Evolutionary conservation across 2,113 vertebrate genomes (phyloP), one percentile per base, ranked within the genome.

Genomic region (Athene noctua): DNA sequence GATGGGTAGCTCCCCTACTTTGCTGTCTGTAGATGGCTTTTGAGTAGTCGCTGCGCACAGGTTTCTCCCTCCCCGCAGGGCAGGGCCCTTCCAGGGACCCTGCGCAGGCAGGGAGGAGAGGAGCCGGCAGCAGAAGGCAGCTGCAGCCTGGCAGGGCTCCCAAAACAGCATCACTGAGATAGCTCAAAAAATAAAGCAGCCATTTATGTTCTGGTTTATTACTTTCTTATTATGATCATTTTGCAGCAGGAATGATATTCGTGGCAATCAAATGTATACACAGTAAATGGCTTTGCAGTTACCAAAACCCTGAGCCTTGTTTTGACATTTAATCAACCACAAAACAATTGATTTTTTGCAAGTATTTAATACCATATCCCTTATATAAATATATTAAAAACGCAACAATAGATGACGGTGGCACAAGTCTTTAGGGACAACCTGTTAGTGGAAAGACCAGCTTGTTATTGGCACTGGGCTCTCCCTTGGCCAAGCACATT

Each of bases 81-180:
- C 61, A 9, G 1, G 0, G 8, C 18, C 0, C n/a, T 47, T 8
- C 13, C 29, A 1, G 19, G 57, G 29, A 5, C 10, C 9, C 73
- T 38, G 44, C 0, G 1, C 1, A 46, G 54, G 88, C 80, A 19
- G 49, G 22, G 36, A 30, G 71, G 38, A 29, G 23, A 22, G 61
- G 57, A 32, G 22, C 54, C 10, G 11, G 77, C 66, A 51, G 83
- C 52, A 46, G 67, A n/a, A 49, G 54, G 73, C 81, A 30, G 80
- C 46, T 61, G 82, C 82, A 68, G 87, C 88, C 68, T 81, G 89
- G 77, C 67, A 42, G 63, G 47, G 88, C 81, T 93, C 65, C 79
- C 81, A 8, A 7, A 6, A 15, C 71, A 27, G 57, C 46, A 0
- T 8, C 73, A 17, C 63, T 8, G 55, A n/a, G 72, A 47, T 15